Conservation (phyloP, 30 jellyfish, hydroid and myxozoan species). For the Catostylus mosaicus region DNA sequence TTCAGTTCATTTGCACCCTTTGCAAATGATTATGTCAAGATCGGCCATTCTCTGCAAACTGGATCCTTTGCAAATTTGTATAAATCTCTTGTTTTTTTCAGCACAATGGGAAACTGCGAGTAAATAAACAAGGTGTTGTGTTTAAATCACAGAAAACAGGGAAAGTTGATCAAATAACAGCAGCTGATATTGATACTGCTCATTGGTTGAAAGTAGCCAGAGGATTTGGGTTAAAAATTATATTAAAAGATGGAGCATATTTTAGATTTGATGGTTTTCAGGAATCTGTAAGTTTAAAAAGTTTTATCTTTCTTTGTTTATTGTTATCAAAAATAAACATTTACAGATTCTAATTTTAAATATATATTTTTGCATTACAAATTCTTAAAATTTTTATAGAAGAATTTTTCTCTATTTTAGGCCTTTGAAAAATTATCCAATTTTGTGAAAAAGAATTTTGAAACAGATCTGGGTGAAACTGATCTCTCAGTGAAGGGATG, state of each 20-base stretch:
- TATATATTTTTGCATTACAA: too few species aligned
- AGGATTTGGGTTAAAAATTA: conserved; percentile 84
- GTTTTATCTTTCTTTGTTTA: background rate
- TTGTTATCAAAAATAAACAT: background rate
- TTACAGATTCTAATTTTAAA: too few species aligned
- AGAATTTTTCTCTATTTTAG: conserved; percentile 52
- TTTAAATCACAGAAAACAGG: conserved; percentile 95
- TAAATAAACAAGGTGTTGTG: conserved; percentile 87
- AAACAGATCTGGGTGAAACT: conserved; percentile 65
- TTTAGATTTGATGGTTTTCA: conserved; percentile 87
- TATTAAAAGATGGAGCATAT: conserved; percentile 77
- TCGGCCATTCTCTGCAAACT: background rate
- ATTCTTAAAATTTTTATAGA: background rate
- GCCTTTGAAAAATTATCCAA: conserved; percentile 83
- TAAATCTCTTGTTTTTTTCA: conserved; percentile 8
- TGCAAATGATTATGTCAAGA: too few species aligned
- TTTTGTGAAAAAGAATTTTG: conserved; percentile 65
- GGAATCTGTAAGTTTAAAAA: conserved; percentile 68
- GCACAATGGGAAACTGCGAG: conserved; percentile 85
- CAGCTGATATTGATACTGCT: conserved; percentile 79
- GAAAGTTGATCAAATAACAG: conserved; percentile 84
- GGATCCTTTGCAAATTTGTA: background rate
- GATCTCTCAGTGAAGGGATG: conserved; percentile 92
- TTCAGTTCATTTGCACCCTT: too few species aligned
- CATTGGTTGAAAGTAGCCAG: conserved; percentile 96